Evolutionary conservation across 2,113 vertebrate species (phyloP).

Genomic region (Pelecanoides urinatrix): DNA sequence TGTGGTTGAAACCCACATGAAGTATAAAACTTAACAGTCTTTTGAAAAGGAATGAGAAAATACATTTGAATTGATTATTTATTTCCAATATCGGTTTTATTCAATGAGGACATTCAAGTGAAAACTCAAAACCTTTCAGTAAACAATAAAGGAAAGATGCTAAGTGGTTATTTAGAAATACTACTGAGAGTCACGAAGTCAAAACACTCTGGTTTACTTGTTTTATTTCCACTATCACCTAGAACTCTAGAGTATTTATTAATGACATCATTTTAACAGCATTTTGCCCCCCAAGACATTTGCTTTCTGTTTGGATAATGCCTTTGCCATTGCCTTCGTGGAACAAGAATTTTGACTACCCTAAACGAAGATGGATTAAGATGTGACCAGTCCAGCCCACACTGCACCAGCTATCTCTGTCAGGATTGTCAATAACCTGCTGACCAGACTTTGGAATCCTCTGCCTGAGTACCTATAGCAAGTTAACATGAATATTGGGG

Average conservation of each 20-base stretch:
- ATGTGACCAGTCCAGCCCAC: neutral
- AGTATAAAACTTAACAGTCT: neutral
- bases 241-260: neutral
- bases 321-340: neutral
- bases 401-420: fast-evolving
- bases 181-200: neutral
- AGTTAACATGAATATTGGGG: neutral
- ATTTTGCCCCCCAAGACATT: neutral
- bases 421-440: neutral
- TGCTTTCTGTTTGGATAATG: neutral
- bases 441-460: neutral
- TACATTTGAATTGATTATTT: neutral
- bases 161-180: neutral
- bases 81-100: neutral
- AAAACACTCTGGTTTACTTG: neutral
- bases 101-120: neutral
- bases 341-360: neutral
- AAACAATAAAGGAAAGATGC: neutral
- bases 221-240: neutral
- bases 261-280: neutral
- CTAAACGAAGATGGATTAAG: neutral
- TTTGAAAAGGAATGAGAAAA: neutral
- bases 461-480: neutral
- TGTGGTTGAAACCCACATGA: neutral
- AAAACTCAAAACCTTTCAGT: neutral